Evolutionary conservation across 2,797 vertebrate species (phyloP).

Genomic region (Peromyscus attwateri): DNA sequence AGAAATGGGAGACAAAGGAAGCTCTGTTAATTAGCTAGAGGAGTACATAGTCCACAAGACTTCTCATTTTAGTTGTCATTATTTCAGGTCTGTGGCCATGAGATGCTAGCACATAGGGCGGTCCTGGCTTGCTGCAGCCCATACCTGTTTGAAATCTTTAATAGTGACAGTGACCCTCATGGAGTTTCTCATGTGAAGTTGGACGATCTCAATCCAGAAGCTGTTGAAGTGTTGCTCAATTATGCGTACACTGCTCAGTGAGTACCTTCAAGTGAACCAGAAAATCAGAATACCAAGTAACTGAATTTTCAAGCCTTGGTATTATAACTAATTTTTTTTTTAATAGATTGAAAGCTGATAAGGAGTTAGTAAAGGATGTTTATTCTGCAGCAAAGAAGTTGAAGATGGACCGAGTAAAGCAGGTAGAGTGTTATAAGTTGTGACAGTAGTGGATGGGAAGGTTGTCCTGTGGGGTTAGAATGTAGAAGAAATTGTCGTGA

Average conservation of each 20-base stretch:
- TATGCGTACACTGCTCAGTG: slow-evolving; percentile 99
- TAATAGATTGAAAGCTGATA: slow-evolving; percentile 96
- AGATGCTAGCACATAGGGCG: slow-evolving; percentile 97
- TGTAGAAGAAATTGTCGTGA: not conserved
- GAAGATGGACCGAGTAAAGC: slow-evolving; percentile 99
- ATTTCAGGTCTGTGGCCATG: slow-evolving; percentile 96
- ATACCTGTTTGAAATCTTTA: slow-evolving; percentile 99
- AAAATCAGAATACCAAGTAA: not conserved
- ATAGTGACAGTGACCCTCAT: slow-evolving; percentile 95
- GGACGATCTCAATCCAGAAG: slow-evolving; percentile 97
- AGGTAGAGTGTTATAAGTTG: slow-evolving; percentile 88
- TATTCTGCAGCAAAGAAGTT: slow-evolving; percentile 98
- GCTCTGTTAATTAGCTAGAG: not conserved
- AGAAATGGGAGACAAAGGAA: slow-evolving; percentile 15
- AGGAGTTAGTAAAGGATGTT: slow-evolving; percentile 97
- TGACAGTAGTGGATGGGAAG: not conserved
- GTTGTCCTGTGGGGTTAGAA: not conserved
- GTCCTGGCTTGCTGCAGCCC: slow-evolving; percentile 99
- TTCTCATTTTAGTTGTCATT: slow-evolving; percentile 63
- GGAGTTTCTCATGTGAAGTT: slow-evolving; percentile 98
- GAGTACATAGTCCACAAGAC: not conserved
- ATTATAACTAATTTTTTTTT: slow-evolving; percentile 47
- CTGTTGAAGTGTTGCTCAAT: slow-evolving; percentile 97
- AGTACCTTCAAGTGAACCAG: slow-evolving; percentile 83
- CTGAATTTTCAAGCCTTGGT: slow-evolving; percentile 42